Percentiles rank a stretch among this genome's conserved stretches.
Evolutionary conservation across 2,888 invertebrate genomes (phyloP).

Genomic region (Salpingus planirostris): DNA sequence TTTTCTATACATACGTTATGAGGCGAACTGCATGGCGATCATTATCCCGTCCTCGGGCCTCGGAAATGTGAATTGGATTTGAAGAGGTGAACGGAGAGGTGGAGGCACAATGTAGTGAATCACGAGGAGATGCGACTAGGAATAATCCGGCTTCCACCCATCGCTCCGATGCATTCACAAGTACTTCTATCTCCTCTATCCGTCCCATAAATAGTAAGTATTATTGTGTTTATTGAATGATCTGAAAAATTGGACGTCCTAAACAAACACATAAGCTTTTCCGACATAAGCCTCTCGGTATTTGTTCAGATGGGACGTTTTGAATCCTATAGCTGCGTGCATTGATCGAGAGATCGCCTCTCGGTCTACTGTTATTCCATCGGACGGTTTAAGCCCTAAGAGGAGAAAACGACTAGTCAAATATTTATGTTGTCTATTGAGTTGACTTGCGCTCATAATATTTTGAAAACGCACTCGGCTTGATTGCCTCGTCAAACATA

Average conservation of each 20-base stretch:
- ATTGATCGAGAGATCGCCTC: constrained; percentile 15
- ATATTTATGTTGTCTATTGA: constrained; percentile 18
- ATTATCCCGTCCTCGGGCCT: neutral
- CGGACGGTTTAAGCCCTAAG: constrained; percentile 10
- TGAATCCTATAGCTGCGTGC: constrained; percentile 13
- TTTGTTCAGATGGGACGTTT: constrained; percentile 25
- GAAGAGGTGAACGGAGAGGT: constrained; percentile 18
- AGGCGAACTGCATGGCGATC: neutral
- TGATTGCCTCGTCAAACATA: neutral
- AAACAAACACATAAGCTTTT: constrained; percentile 29
- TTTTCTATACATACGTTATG: no score
- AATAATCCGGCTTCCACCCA: constrained; percentile 17
- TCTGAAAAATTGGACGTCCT: constrained; percentile 35
- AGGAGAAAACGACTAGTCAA: constrained; percentile 18
- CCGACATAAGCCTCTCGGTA: constrained; percentile 19
- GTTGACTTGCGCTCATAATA: constrained; percentile 9
- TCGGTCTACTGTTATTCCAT: constrained; percentile 15
- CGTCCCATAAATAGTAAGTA: constrained; percentile 30
- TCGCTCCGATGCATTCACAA: constrained; percentile 27
- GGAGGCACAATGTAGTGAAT: constrained; percentile 9
- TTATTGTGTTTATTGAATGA: constrained; percentile 34
- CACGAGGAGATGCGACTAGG: constrained; percentile 12
- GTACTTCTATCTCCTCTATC: constrained; percentile 29
- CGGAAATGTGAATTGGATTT: constrained; percentile 16
- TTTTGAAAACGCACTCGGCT: constrained; percentile 8